Evolutionary conservation across 64 coral and sea anemone genomes (phyloP), one percentile per base, ranked within the genome.

Genomic region (Dendrophyllia cribrosa): DNA sequence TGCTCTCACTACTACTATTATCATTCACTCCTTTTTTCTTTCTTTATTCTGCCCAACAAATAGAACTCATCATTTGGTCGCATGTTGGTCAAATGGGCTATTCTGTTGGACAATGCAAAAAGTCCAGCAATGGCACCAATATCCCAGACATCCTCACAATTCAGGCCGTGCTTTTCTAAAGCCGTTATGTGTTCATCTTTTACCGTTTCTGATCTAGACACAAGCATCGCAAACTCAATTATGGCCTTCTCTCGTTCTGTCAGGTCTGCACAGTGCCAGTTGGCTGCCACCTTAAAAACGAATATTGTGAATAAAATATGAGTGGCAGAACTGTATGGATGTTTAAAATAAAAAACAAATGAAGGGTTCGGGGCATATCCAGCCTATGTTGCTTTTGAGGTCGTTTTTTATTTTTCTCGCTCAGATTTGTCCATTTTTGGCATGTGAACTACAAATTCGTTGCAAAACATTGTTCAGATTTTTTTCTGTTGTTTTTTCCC

Each of bases 1-100:
- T 52, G 14, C 43, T 62, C 19, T 43, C 8, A 20, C 51, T 74
- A 4, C 56, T 75, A 34, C 34, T 34, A 34, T 34, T 34, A 34
- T 34, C 2, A 34, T 34, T 88, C 66, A 70, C 9, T 88, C 47
- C 44, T 75, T 79, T 20, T 91, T 19, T 94, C 88, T 19, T 79
- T 69, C 19, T 88, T 92, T 24, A 91, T 65, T 53, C 92, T 78
- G 17, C 95, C 95, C 92, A 97, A 78, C 12, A 91, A 58, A 88
- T 88, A 99, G 65, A 96, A 99, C 47, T 99, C 94, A 44, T 96
- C 88, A 82, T 96, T 99, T 45, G 94, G 94, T 64, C 90, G 88
- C 93, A 95, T 90, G 85, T 90, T 91, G 13, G 91, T 90, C 25
- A 98, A 51, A 48, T 98, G 93, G 49, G 96, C 96, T 69, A 98